phyloP scores from a whole-genome alignment of 2,113 vertebrate species.

The Tricholaema leucomelas region DNA sequence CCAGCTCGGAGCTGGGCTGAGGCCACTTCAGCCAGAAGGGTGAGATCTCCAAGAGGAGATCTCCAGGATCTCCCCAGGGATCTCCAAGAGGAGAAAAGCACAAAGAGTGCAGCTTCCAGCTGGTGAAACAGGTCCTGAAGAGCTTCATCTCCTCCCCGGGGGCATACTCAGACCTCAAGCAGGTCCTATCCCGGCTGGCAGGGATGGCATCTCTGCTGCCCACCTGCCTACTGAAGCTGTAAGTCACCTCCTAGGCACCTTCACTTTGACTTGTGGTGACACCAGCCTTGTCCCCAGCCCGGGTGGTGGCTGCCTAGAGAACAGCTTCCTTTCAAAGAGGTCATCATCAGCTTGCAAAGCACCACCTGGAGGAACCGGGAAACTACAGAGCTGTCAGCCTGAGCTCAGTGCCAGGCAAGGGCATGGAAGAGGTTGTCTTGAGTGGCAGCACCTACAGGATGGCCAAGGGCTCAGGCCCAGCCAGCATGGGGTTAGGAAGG shows the following conservation, averaged over 20 bases:
- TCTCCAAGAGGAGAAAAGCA: background rate
- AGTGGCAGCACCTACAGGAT: no score
- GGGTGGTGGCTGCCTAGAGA: background rate
- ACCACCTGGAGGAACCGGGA: no score
- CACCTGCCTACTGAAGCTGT: background rate
- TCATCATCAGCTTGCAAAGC: background rate
- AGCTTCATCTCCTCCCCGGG: background rate
- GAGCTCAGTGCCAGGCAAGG: no score
- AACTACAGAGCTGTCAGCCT: no score
- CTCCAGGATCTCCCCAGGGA: constrained; percentile 14
- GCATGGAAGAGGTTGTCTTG: no score
- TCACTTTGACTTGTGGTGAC: background rate
- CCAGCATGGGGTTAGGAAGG: no score
- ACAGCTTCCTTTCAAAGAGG: background rate
- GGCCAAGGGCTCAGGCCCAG: no score
- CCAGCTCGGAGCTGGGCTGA: background rate
- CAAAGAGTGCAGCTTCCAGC: background rate
- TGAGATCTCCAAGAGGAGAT: no score
- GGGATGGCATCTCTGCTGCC: background rate
- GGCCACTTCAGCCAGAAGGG: background rate
- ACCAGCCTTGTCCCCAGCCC: background rate
- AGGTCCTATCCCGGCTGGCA: background rate
- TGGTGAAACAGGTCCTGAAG: background rate
- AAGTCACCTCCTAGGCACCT: background rate
- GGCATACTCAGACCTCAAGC: fast-evolving